phyloP scores from a whole-genome alignment of 2,888 invertebrate genomes.

The Quadroppia sp. region DNA sequence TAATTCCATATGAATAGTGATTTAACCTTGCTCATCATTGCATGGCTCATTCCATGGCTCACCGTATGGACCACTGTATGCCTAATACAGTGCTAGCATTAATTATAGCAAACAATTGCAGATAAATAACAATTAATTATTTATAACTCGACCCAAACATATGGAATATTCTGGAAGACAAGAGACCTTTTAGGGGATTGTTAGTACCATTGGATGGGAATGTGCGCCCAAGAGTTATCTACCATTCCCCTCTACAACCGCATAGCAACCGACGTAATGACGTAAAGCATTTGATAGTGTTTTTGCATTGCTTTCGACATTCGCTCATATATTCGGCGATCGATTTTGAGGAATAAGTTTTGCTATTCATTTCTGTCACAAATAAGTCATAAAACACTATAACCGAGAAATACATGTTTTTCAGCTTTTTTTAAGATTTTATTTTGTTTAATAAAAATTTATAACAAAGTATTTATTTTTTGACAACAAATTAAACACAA shows the following conservation, averaged over 20 bases:
- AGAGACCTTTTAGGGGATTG: neutral
- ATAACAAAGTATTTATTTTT: too few species aligned
- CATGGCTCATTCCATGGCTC: too few species aligned
- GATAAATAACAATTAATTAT: neutral
- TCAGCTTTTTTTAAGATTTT: too few species aligned
- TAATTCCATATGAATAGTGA: too few species aligned
- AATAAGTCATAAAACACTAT: too few species aligned
- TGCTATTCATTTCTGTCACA: too few species aligned
- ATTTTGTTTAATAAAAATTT: too few species aligned
- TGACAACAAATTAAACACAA: too few species aligned
- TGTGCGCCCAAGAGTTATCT: neutral
- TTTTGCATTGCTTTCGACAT: neutral
- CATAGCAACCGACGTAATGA: neutral
- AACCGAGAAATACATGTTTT: too few species aligned
- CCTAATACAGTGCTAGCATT: too few species aligned
- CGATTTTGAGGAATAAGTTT: neutral
- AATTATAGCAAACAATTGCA: neutral
- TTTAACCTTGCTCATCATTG: too few species aligned
- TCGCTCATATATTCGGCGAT: neutral
- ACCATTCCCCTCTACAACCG: neutral
- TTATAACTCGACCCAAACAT: neutral
- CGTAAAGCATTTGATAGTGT: neutral
- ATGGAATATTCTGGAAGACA: neutral
- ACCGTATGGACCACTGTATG: too few species aligned
- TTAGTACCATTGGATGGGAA: neutral